phyloP scores from a whole-genome alignment of 2,797 vertebrate species.

The Heteromormyrus szaboi region DNA sequence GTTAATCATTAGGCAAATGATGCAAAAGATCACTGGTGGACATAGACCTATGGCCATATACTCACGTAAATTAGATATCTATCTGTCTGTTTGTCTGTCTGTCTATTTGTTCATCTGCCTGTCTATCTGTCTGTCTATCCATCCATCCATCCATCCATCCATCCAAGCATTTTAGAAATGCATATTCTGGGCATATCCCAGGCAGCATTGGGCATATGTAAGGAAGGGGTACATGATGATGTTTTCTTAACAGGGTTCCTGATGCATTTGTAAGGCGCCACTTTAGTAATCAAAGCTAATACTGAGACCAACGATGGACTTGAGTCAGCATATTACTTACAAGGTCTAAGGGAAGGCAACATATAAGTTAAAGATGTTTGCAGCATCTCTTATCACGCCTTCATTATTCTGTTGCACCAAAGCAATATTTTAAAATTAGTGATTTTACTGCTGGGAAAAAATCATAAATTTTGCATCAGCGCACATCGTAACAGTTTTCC shows the following conservation, averaged over 20 bases:
- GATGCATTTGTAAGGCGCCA: not conserved
- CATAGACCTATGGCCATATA: not conserved
- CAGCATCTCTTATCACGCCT: not conserved
- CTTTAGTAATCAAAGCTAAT: not conserved
- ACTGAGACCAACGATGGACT: not conserved
- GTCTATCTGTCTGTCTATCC: not conserved
- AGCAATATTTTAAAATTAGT: not conserved
- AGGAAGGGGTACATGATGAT: not conserved
- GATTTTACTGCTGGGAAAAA: not conserved
- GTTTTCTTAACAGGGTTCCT: not conserved
- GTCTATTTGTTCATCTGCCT: not conserved
- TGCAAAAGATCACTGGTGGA: not conserved
- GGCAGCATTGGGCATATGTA: not conserved
- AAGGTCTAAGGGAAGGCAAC: not conserved
- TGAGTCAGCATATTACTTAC: not conserved
- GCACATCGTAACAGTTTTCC: not conserved
- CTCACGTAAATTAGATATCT: not conserved
- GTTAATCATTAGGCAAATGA: constrained; percentile 11
- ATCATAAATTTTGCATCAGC: not conserved
- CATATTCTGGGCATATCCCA: not conserved
- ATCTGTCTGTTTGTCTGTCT: not conserved
- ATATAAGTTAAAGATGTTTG: not conserved
- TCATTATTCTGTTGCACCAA: not conserved
- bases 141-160: not conserved
- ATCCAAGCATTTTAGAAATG: not conserved